Conservation (phyloP, 2,888 invertebrate genomes). For the Diabrotica balteata region DNA sequence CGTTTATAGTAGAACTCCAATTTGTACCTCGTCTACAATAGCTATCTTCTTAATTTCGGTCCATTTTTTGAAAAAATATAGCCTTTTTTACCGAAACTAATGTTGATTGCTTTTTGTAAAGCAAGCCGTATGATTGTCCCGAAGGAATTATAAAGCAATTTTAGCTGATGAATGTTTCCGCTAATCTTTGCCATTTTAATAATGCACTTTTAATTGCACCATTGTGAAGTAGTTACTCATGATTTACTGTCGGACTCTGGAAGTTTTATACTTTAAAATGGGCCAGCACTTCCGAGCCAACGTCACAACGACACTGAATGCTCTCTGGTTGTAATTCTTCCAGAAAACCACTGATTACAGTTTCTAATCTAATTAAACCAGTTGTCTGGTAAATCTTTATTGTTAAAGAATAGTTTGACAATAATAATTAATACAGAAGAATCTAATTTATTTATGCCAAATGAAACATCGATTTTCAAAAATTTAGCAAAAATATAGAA, state of each 20-base stretch:
- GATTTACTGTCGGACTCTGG: slow-evolving; percentile 40
- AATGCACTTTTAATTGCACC: slow-evolving; percentile 47
- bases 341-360: slow-evolving; percentile 16
- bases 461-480: too few species aligned
- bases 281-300: slow-evolving; percentile 20
- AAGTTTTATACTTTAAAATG: slow-evolving; percentile 43
- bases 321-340: slow-evolving; percentile 5
- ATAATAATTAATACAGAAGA: too few species aligned
- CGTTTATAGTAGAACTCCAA: too few species aligned
- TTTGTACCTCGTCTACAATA: too few species aligned
- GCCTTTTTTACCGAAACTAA: slow-evolving; percentile 14
- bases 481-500: too few species aligned
- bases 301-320: slow-evolving; percentile 2
- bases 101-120: slow-evolving; percentile 27
- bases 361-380: slow-evolving; percentile 16
- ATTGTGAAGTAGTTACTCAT: slow-evolving; percentile 41
- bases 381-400: too few species aligned
- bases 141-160: slow-evolving; percentile 38
- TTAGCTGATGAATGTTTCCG: slow-evolving; percentile 40
- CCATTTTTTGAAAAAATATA: too few species aligned
- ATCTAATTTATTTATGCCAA: too few species aligned
- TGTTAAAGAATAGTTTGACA: too few species aligned
- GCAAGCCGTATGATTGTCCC: slow-evolving; percentile 32
- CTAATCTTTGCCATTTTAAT: slow-evolving; percentile 46
- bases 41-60: too few species aligned